A percentile compares a stretch with the other conserved stretches of the same genome.
phyloP scores from a whole-genome alignment of 2,113 vertebrate species.

The Nothocercus julius region DNA sequence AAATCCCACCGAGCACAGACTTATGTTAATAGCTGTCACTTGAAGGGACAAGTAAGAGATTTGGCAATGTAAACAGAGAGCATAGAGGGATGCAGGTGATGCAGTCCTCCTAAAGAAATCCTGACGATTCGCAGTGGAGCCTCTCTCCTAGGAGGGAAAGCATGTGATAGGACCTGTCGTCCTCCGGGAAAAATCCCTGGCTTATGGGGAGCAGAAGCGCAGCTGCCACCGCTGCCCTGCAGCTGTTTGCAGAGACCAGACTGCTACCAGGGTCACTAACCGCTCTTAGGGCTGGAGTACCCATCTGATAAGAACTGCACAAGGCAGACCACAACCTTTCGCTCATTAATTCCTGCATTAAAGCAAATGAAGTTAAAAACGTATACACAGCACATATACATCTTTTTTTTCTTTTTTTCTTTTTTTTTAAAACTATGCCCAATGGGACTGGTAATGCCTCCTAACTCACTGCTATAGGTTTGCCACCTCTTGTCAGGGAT shows the following conservation, averaged over 20 bases:
- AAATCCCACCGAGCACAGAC: not conserved
- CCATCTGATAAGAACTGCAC: not conserved
- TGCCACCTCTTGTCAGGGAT: not conserved
- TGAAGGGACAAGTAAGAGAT: not conserved
- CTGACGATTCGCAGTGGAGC: accelerated
- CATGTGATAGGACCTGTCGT: not conserved
- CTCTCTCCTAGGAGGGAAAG: not conserved
- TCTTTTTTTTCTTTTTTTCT: not conserved
- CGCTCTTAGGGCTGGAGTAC: not conserved
- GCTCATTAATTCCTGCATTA: not conserved
- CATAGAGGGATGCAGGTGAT: not conserved
- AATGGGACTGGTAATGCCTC: not conserved
- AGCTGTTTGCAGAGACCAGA: not conserved
- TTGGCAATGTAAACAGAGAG: not conserved
- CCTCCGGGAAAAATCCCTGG: not conserved
- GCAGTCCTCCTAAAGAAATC: not conserved
- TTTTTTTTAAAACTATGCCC: not conserved
- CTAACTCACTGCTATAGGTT: not conserved
- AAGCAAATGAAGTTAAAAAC: not conserved
- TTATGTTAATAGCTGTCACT: not conserved
- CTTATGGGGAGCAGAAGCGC: not conserved
- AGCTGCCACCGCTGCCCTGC: not conserved
- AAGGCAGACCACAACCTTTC: not conserved
- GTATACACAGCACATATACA: not conserved
- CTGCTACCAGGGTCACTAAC: not conserved